These are phyloP conservation scores for Peromyscus eremicus DNA, from an alignment of 2,797 vertebrate species.

Conservation along the genomic window DNA sequence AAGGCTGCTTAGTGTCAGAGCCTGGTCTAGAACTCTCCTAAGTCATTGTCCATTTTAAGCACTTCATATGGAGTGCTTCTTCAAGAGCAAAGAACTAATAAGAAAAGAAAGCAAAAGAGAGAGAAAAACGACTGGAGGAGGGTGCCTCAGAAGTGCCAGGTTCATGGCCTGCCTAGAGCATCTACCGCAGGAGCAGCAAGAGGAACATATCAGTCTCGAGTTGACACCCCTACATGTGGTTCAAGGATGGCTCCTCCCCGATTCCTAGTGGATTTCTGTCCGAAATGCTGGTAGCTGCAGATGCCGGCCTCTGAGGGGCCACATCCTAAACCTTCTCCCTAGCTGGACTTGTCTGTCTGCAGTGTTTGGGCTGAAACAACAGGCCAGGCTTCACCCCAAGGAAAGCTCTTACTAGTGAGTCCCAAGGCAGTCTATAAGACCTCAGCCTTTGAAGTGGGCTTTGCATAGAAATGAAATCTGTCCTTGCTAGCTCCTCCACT, in stretches of 20 bases:
- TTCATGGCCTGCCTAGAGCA: neutral
- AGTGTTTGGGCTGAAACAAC: neutral
- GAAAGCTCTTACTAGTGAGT: constrained; percentile 73
- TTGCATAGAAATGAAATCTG: constrained; percentile 56
- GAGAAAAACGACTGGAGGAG: neutral
- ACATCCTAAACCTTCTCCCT: constrained; percentile 35
- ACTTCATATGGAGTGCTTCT: neutral
- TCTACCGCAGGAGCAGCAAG: neutral
- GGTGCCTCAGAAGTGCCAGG: neutral
- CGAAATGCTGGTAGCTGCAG: constrained; percentile 18
- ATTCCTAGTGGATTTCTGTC: neutral
- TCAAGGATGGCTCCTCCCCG: neutral
- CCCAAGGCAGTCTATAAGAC: constrained; percentile 71
- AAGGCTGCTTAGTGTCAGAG: neutral
- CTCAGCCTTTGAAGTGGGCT: constrained; percentile 59
- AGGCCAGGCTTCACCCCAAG: constrained; percentile 53
- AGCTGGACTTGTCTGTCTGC: constrained; percentile 45
- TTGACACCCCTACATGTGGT: neutral
- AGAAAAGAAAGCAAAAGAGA: neutral
- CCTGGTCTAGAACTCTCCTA: neutral
- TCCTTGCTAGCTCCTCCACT: constrained; percentile 44
- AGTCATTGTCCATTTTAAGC: neutral
- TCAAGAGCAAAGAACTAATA: neutral
- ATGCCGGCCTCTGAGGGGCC: constrained; percentile 34
- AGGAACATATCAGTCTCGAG: neutral